These are phyloP conservation scores for Pyxicephalus adspersus DNA, from an alignment of 2,113 vertebrate species.

Conservation along the genomic window DNA sequence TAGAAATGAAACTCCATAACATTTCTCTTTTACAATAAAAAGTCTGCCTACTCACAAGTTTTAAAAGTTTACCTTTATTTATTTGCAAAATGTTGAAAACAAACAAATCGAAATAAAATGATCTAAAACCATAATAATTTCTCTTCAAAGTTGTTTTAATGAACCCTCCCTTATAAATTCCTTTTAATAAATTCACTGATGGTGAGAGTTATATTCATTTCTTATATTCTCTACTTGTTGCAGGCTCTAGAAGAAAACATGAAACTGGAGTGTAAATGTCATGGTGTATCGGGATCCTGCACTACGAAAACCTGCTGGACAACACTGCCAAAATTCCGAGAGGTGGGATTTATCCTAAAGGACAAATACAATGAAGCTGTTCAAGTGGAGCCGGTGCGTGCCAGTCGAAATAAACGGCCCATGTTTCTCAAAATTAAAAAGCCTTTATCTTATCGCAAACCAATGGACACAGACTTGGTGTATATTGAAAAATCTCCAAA, in stretches of 20 bases:
- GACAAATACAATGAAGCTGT: conserved; percentile 94
- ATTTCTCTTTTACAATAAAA: too few relatives aligned
- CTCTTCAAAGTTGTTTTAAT: too few relatives aligned
- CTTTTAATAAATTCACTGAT: too few relatives aligned
- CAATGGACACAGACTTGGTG: conserved; percentile 94
- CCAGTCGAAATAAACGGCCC: conserved; percentile 92
- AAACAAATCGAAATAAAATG: too few relatives aligned
- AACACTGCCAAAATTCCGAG: conserved; percentile 94
- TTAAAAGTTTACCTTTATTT: too few relatives aligned
- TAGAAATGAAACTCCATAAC: too few relatives aligned
- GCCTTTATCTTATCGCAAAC: conserved; percentile 92
- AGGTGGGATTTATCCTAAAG: conserved; percentile 95
- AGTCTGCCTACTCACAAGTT: too few relatives aligned
- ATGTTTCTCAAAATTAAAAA: conserved; percentile 98
- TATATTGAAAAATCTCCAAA: conserved; percentile 97
- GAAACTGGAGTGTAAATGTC: conserved; percentile 93
- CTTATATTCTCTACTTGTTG: background rate
- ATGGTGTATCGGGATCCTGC: conserved; percentile 93
- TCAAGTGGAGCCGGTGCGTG: conserved; percentile 91
- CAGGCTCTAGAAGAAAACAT: conserved; percentile 93
- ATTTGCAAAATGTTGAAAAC: too few relatives aligned
- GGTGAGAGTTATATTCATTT: background rate
- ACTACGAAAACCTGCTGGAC: conserved; percentile 99
- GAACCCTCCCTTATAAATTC: too few relatives aligned
- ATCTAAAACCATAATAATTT: too few relatives aligned